Base-by-base conservation (phyloP, 2,797 vertebrate genomes). In the Hyperoplus immaculatus region DNA sequence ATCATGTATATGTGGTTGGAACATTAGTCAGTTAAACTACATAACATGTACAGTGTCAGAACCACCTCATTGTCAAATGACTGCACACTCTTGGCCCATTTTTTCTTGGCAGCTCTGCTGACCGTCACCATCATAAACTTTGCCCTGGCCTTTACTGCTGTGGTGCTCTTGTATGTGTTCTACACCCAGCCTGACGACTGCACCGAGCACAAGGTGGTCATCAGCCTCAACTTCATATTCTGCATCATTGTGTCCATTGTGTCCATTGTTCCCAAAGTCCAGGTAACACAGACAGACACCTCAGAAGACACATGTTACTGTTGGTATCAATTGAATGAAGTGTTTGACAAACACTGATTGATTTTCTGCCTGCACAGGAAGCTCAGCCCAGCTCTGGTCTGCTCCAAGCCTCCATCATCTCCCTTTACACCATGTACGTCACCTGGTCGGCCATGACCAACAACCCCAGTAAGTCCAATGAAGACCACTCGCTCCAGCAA, bases 361-460 rank as follows among this genome's bases (percentile, higher is more conserved):
- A 5, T 57, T 58, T 60, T 56, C 9, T 55, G 21, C 16, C 2
- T 83, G 11, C 49, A 49, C 93, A 98, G 97, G 95, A 97, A 0
- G 94, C 92, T 72, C 97, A 99, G 93, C 97, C 97, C 0, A 96
- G 95, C 87, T 99, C 97, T 0, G 97, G 97, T 53, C 93, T 99
- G 88, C 95, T 99, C 47, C 97, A 99, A 91, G 95, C 97, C 0
- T 98, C 97, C 0, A 77, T 96, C 82, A 95, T 98, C 93, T 95
- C 96, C 0, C 94, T 98, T 11, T 99, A 99, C 88, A 97, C 97
- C 78, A 85, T 97, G 94, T 99, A 96, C 2, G 45, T 99, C 88
- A 98, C 97, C 89, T 99, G 97, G 97, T 92, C 95, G 0, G 96
- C 97, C 82, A 95, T 99, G 93, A 95, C 94, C 87, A 99, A 97